These are phyloP conservation scores for Nycticryphes semicollaris DNA, from an alignment of 2,113 vertebrate genomes.

Conservation along the genomic window DNA sequence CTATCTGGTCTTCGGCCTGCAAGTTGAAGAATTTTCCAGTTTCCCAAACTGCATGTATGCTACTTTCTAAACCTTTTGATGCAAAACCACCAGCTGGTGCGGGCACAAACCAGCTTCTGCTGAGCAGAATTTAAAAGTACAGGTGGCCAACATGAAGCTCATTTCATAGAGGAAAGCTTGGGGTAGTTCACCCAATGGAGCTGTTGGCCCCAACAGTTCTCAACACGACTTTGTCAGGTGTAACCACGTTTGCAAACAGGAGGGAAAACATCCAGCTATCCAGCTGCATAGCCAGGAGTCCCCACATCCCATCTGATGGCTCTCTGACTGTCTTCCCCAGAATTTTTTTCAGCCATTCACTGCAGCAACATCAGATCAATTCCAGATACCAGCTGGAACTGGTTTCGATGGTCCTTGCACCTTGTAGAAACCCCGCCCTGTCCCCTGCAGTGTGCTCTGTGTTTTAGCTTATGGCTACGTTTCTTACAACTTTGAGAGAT, in stretches of 20 bases:
- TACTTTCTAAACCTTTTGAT: background rate
- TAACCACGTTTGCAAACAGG: background rate
- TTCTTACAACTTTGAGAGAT: background rate
- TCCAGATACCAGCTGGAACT: background rate
- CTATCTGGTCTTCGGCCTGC: constrained; percentile 74
- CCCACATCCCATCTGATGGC: background rate
- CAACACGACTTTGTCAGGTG: rapidly evolving
- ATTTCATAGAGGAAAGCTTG: background rate
- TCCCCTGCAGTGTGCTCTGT: rapidly evolving
- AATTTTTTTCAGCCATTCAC: background rate
- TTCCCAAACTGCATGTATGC: constrained; percentile 77
- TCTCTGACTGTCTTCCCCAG: background rate
- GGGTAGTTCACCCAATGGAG: background rate
- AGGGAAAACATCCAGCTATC: background rate
- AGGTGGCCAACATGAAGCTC: background rate
- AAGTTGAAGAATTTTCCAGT: constrained; percentile 74
- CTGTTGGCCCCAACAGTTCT: background rate
- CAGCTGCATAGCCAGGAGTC: background rate
- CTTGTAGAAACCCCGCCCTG: background rate
- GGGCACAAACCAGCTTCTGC: background rate
- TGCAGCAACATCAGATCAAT: background rate
- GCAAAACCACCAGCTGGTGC: background rate
- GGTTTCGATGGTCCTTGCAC: background rate
- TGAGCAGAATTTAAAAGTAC: background rate
- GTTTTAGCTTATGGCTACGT: background rate